Base-by-base conservation (phyloP, 2,888 invertebrate species). In the Herminia tarsipennalis region DNA sequence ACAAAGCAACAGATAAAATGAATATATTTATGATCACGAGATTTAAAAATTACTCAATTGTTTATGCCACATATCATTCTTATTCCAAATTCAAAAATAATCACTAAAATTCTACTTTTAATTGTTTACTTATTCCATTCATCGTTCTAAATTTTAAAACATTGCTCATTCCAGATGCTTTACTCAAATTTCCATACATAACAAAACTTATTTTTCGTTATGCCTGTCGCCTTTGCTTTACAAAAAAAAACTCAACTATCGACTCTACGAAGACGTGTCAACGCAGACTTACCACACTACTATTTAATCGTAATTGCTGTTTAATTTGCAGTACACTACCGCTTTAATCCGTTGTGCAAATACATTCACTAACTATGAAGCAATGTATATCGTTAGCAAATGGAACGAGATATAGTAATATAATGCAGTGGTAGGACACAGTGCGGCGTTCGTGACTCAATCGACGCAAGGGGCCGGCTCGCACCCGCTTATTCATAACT, bases 401-500 rank as follows among this genome's bases (percentile, higher is more conserved):
- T 67, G 63, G 58, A 56, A 12, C 54, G 46, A 52, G 58, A 75
- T 73, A 76, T 74, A 63, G 59, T 59, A 57, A 62, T 61, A 66
- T 66, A 70, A 72, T 78, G 73, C 71, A 69, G 73, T 74, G 70
- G 76, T 75, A 66, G 39, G 43, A 52, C 56, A 60, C 68, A 54
- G 78, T 76, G 78, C 81, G 78, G 75, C 49, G 76, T 78, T 81
- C 81, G 82, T 83, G 83, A 83, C 77, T 79, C 83, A 79, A 78
- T 79, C 75, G 72, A 72, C 73, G 76, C 73, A 71, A 76, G 81
- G 75, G 80, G 81, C 78, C 78, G 77, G 70, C 66, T 73, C 72
- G 73, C 70, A 67, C 72, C 70, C 64, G 72, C 67, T 51, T 63
- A 64, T 71, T 70, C 67, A 51, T 56, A 70, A 63, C 55, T 53